Evolutionary conservation across 2,888 invertebrate species (phyloP).

Genomic region (Limnephilus rhombicus): DNA sequence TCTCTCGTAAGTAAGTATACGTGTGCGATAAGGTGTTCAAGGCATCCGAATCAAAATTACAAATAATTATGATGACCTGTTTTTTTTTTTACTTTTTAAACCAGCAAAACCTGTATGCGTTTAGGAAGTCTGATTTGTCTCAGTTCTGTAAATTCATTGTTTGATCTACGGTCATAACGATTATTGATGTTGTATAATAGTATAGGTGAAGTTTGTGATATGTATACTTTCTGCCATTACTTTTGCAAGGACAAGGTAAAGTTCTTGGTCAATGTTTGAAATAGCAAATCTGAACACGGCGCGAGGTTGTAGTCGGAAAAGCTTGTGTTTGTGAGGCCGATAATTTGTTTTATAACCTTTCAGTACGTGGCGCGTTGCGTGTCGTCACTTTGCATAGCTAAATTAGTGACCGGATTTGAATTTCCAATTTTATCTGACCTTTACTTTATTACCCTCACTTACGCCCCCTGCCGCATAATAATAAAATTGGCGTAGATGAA

Average conservation of each 20-base stretch:
- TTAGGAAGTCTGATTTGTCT: too few species aligned
- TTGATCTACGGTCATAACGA: not conserved
- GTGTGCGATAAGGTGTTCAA: too few species aligned
- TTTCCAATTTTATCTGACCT: not conserved
- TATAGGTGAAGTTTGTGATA: not conserved
- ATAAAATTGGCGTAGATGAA: not conserved
- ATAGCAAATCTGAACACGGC: not conserved
- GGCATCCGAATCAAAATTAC: too few species aligned
- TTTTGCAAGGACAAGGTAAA: not conserved
- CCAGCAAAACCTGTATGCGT: too few species aligned
- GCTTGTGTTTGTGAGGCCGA: not conserved
- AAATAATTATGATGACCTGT: not conserved
- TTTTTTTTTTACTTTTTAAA: too few species aligned
- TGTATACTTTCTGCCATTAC: not conserved
- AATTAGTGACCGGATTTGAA: not conserved
- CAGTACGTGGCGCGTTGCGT: not conserved
- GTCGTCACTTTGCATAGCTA: slow-evolving; percentile 1
- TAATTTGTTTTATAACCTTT: not conserved
- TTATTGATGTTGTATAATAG: too few species aligned
- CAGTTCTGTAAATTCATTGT: not conserved
- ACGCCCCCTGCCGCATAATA: not conserved
- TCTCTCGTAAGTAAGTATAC: too few species aligned
- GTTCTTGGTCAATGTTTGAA: not conserved
- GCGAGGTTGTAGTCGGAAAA: not conserved
- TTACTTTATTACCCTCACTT: not conserved